Percentiles rank a stretch among this genome's conserved stretches.
Conservation (phyloP, 2,888 invertebrate species). For the Drosophila cognata region DNA sequence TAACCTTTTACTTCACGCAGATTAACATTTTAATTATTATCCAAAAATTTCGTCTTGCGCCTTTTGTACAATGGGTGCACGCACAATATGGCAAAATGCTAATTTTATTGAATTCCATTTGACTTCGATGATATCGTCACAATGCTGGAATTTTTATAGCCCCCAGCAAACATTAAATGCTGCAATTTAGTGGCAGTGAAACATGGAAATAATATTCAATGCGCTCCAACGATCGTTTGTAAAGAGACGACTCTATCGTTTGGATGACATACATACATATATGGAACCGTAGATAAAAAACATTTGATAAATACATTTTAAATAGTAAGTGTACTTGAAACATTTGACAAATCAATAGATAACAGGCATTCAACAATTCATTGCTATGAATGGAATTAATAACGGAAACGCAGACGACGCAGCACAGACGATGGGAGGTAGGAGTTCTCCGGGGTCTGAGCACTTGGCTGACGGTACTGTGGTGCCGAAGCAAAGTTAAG, state of each 20-base stretch:
- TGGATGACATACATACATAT: conserved; percentile 11
- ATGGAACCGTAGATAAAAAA: conserved; percentile 6
- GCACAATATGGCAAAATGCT: conserved; percentile 48
- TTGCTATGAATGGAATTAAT: conserved; percentile 34
- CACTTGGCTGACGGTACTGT: conserved; percentile 48
- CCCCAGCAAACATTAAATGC: conserved; percentile 42
- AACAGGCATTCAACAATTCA: conserved; percentile 65
- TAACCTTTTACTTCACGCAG: conserved; percentile 80
- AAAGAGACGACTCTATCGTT: conserved; percentile 12
- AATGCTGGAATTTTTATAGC: conserved; percentile 66
- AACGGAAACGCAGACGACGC: conserved; percentile 73
- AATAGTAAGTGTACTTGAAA: conserved; percentile 62
- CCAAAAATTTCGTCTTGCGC: conserved; percentile 62
- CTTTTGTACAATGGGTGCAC: conserved; percentile 41
- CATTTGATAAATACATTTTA: conserved; percentile 31
- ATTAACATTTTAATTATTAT: conserved; percentile 81
- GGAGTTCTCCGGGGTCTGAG: conserved; percentile 70
- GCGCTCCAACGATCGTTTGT: conserved; percentile 4
- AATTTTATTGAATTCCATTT: conserved; percentile 67
- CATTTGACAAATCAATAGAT: conserved; percentile 64
- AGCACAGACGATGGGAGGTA: conserved; percentile 77
- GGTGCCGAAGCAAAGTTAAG: conserved; percentile 78
- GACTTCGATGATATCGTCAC: conserved; percentile 40
- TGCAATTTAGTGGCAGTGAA: conserved; percentile 50
- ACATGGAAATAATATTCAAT: conserved; percentile 27